phyloP scores from a whole-genome alignment of 2,113 vertebrate species.

The Barnardius zonarius region DNA sequence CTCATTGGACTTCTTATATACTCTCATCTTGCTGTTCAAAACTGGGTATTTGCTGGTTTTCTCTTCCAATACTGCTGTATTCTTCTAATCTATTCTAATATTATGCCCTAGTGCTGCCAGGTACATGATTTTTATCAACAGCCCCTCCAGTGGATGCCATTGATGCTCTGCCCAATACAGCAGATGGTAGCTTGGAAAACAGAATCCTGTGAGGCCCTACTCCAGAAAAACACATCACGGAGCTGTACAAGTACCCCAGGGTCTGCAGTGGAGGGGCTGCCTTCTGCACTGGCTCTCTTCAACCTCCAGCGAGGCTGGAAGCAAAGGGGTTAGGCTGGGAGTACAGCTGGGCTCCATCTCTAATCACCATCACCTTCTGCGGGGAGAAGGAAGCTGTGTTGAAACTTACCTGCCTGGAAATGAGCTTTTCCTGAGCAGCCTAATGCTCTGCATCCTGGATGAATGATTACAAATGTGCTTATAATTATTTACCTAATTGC shows the following conservation, averaged over 20 bases:
- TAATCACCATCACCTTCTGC: not conserved
- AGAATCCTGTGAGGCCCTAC: not conserved
- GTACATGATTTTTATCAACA: not conserved
- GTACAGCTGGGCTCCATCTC: not conserved
- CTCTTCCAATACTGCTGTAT: not conserved
- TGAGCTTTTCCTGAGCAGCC: not conserved
- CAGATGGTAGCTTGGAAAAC: not conserved
- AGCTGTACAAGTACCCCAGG: accelerated
- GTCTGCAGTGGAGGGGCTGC: not conserved
- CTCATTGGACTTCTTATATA: accelerated
- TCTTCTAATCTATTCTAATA: not conserved
- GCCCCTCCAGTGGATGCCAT: not conserved
- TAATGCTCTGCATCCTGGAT: not conserved
- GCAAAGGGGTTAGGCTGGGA: not conserved
- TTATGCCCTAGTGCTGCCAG: not conserved
- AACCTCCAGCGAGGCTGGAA: accelerated
- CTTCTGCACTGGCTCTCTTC: not conserved
- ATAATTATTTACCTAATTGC: not conserved
- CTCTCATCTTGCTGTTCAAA: not conserved
- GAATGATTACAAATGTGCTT: not conserved
- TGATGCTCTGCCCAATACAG: not conserved
- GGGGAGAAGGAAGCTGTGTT: not conserved
- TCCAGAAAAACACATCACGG: accelerated
- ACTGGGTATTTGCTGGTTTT: not conserved
- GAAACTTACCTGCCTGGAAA: not conserved